A percentile compares a stretch with the other conserved stretches of the same genome.
Conservation (phyloP, 1,140 invertebrate genomes). For the Odontomachus brunneus region DNA sequence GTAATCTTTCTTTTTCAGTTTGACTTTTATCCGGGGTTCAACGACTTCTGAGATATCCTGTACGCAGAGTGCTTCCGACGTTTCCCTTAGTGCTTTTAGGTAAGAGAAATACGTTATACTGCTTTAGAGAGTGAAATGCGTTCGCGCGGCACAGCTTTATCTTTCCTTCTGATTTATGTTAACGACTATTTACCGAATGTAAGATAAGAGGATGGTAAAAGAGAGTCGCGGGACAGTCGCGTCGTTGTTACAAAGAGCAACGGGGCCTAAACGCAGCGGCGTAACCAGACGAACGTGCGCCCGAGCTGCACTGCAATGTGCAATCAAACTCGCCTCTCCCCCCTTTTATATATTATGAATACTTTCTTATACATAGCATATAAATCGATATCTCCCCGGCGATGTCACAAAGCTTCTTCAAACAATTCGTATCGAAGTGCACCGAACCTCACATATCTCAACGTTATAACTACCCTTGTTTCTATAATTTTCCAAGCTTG, state of each 20-base stretch:
- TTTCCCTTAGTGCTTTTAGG: slow-evolving; percentile 49
- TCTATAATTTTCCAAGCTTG: too few species aligned
- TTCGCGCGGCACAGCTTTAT: slow-evolving; percentile 33
- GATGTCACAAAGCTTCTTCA: too few species aligned
- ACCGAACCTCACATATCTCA: too few species aligned
- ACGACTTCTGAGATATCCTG: slow-evolving; percentile 52
- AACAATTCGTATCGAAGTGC: too few species aligned
- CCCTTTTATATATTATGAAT: neutral
- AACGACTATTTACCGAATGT: slow-evolving; percentile 61
- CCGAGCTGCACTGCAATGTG: neutral
- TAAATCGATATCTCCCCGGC: too few species aligned
- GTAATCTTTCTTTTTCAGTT: neutral
- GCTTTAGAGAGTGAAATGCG: slow-evolving; percentile 56
- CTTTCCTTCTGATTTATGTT: slow-evolving; percentile 57
- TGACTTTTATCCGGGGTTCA: slow-evolving; percentile 39
- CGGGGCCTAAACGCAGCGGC: neutral
- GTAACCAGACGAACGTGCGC: neutral
- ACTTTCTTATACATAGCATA: neutral
- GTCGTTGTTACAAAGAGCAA: slow-evolving; percentile 37
- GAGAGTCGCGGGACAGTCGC: slow-evolving; percentile 33
- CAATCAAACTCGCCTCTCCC: neutral
- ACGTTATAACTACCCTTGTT: too few species aligned
- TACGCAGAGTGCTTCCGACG: slow-evolving; percentile 35
- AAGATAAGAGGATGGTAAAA: slow-evolving; percentile 49
- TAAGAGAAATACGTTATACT: slow-evolving; percentile 52